Evolutionary conservation across 2,888 invertebrate genomes (phyloP).

Genomic region (Imbricaverruca yamaguchii): DNA sequence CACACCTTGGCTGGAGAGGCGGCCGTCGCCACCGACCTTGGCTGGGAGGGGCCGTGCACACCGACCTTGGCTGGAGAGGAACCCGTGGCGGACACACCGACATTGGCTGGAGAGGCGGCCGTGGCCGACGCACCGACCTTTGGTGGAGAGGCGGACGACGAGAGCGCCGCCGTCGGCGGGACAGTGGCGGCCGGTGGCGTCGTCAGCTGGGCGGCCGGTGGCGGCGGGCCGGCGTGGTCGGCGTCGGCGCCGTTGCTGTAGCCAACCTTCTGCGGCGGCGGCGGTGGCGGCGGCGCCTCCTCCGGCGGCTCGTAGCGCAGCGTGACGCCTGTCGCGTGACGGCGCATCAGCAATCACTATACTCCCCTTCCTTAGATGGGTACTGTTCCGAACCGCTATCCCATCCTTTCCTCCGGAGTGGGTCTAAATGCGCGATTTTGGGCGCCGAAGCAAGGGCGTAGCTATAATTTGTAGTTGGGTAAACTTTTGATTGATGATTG

Average conservation of each 20-base stretch:
- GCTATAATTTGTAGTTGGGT: too few relatives aligned
- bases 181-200: neutral
- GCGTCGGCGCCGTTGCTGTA: neutral
- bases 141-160: neutral
- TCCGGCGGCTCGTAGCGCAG: neutral
- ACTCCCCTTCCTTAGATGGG: too few relatives aligned
- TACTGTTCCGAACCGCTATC: too few relatives aligned
- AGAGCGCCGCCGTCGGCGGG: neutral
- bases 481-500: too few relatives aligned
- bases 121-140: neutral
- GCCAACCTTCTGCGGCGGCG: neutral
- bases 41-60: neutral
- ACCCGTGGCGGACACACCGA: neutral
- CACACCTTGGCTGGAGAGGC: too few relatives aligned
- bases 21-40: too few relatives aligned
- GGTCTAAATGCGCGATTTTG: too few relatives aligned
- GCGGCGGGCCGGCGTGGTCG: constrained; percentile 52
- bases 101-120: neutral
- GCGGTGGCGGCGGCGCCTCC: neutral
- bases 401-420: too few relatives aligned
- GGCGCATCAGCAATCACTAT: too few relatives aligned
- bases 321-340: neutral
- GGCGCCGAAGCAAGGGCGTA: too few relatives aligned
- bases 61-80: neutral
- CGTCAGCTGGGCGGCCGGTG: neutral